Base-by-base conservation (phyloP, 2,888 invertebrate species). In the Hyppa rectilinea region DNA sequence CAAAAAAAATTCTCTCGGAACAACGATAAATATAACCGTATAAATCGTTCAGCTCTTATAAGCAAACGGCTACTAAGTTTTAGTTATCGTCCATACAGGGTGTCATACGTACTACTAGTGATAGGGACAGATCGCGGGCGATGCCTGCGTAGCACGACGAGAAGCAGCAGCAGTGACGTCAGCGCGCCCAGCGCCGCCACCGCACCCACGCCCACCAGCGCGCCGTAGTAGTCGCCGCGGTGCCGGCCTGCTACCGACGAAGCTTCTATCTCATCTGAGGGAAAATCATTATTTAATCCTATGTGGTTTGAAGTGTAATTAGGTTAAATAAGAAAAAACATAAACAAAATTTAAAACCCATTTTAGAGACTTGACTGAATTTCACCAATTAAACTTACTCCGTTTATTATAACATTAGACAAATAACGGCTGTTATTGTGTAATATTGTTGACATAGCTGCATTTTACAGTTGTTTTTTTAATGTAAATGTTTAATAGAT, bases 161-260 rank as follows among this genome's bases (percentile, higher is more conserved):
- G 96, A 58, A 98, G 95, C 61, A 99, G 94, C 64, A 98, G 97
- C 58, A 98, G 93, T 9, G 98, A 98, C 36, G 98, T 97, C 84
- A 98, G 96, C 78, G 98, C 98, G 26, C 98, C 98, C 70, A 99
- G 94, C 14, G 98, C 98, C 12, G 98, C 98, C 79, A 99, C 97
- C 78, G 98, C 98, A 4, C 98, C 98, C 20, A 98, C 98, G 52
- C 98, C 98, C 49, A 99, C 98, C 87, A 99, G 94, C 9, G 98
- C 98, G 50, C 98, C 98, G 92, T 98, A 99, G 93, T 99, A 99
- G 93, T 98, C 98, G 31, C 97, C 97, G 71, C 93, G 91, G 0
- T 91, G 87, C 4, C 65, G 78, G 0, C 88, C 96, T 26, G 96
- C 95, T 59, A 96, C 92, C 38, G 96, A 94, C 0, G 96, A 96